Base-by-base conservation (phyloP, 2,888 invertebrate genomes). In the Sympetrum striolatum region DNA sequence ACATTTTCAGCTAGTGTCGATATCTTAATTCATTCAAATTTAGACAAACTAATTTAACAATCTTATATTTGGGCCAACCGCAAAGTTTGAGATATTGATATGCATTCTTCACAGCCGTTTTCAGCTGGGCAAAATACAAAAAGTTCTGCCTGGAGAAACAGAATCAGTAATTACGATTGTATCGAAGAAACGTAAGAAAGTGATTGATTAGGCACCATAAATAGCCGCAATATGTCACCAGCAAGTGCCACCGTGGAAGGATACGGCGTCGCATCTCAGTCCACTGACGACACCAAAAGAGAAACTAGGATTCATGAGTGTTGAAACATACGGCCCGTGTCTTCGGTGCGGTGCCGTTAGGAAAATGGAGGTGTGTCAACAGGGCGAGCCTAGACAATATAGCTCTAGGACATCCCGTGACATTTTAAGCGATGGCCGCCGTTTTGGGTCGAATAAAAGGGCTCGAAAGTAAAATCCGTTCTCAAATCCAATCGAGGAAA, bases 291-390 rank as follows among this genome's bases (percentile, higher is more conserved):
- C 86, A 86, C 58, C 22, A 86, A 86, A 86, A 86, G 86, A 86
- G 86, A 86, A 86, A 86, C 86, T 60, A 64, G 86, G 86, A 86
- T 86, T 86, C 86, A 60, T 64, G 58, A 37, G 60, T 86, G 86
- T 60, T 60, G 86, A 86, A 86, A 86, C 86, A 58, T 86, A 86
- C 58, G 86, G 60, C 86, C 86, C 86, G 31, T 31, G 86, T 86
- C 86, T 60, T 60, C 35, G n/a, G 37, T 22, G 39, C 86, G 37
- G 60, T 86, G 86, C 86, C 86, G 86, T 86, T 86, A 86, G 35
- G 86, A 86, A 86, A 86, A 86, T 86, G 60, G 86, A 37, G 86
- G 64, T 37, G 37, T 73, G 73, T 73, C 73, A 73, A 73, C 73
- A 73, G n/a, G 73, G 31, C 73, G 73, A 73, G 73, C 73, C 73